phyloP scores from a whole-genome alignment of 2,113 vertebrate species.

The Madoqua kirkii region DNA sequence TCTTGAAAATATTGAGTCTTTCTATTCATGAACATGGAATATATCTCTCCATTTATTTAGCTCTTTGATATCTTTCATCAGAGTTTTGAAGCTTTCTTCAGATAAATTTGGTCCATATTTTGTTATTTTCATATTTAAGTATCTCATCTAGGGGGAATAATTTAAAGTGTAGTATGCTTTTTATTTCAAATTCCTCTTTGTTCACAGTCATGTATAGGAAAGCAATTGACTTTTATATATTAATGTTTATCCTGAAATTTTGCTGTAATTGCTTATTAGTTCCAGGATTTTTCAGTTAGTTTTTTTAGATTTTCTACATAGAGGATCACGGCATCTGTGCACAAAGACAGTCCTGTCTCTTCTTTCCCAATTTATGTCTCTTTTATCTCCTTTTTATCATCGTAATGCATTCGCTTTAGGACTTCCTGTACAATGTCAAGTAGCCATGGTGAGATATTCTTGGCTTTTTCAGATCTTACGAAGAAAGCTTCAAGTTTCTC shows the following conservation, averaged over 20 bases:
- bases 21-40: not conserved
- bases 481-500: not conserved
- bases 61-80: not conserved
- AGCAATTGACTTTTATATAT: not conserved
- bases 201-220: not conserved
- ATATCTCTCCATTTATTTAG: not conserved
- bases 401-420: not conserved
- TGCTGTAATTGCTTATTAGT: not conserved
- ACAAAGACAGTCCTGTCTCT: not conserved
- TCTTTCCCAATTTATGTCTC: not conserved
- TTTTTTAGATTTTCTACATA: not conserved
- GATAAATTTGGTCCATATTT: not conserved
- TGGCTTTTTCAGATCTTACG: not conserved
- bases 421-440: not conserved
- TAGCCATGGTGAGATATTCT: not conserved
- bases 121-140: not conserved
- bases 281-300: not conserved
- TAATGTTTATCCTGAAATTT: not conserved
- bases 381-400: not conserved
- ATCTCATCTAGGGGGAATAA: not conserved
- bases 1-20: not conserved
- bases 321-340: not conserved
- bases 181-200: not conserved
- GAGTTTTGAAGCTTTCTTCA: not conserved
- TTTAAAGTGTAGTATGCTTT: not conserved